A percentile compares a stretch with the other conserved stretches of the same genome.
phyloP scores from a whole-genome alignment of 2,113 vertebrate species.

The Nanorana parkeri region DNA sequence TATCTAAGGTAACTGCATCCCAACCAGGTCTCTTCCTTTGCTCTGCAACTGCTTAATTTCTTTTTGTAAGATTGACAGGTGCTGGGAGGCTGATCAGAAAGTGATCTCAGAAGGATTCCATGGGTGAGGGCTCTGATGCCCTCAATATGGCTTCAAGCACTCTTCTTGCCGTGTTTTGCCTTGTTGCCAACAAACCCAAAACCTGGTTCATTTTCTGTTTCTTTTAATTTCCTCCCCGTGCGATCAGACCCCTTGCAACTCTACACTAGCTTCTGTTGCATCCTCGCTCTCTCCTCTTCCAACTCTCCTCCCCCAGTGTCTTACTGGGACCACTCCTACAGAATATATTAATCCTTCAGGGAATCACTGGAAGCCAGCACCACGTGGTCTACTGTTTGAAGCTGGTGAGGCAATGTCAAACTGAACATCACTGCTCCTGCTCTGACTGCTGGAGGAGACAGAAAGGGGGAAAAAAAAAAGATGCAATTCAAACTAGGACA shows the following conservation, averaged over 20 bases:
- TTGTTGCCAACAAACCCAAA: neutral
- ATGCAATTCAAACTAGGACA: conserved; percentile 22
- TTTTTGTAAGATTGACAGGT: neutral
- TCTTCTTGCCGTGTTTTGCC: no score
- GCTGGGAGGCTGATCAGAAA: neutral
- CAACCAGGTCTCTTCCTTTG: conserved; percentile 18
- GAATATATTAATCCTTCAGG: conserved; percentile 26
- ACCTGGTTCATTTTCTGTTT: neutral
- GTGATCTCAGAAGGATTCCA: neutral
- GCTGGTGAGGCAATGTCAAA: conserved; percentile 36
- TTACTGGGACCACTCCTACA: conserved; percentile 27
- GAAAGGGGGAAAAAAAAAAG: neutral
- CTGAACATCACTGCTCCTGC: conserved; percentile 18
- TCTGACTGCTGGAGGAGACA: neutral
- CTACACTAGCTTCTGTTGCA: conserved; percentile 55
- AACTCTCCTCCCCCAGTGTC: conserved; percentile 12
- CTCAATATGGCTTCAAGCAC: neutral
- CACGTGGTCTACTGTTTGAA: conserved; percentile 37
- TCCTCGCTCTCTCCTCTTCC: neutral
- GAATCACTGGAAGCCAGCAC: conserved; percentile 34
- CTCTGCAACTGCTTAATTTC: neutral
- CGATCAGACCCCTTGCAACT: conserved; percentile 24
- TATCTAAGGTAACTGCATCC: conserved; percentile 53
- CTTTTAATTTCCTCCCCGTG: neutral
- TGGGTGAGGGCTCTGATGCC: neutral